Base-by-base conservation (phyloP, 2,113 vertebrate species). In the Pangasianodon gigas region DNA sequence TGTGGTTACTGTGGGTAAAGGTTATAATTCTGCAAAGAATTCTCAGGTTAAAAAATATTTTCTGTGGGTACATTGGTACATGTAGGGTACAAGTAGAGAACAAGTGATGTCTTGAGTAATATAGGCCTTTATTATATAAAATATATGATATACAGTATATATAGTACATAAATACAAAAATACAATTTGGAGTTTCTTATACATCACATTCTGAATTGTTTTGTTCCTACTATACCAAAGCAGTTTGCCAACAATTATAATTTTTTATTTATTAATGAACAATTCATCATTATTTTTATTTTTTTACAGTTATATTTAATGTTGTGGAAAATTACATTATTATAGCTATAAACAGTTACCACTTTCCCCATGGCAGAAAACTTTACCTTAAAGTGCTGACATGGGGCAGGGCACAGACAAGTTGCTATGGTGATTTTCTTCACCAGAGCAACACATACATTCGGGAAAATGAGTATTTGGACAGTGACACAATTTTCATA, bases 1-100 rank as follows among this genome's bases (percentile, higher is more conserved):
- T 48, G 24, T 83, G 44, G 60, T 44, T 51, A 46, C 52, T 67
- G 67, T 85, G 88, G 58, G 46, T 90, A 86, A 90, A 89, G 74
- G 62, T 89, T 86, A 62, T 24, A 58, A 26, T 77, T 67, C 67
- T 52, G 79, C 48, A 82, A 52, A 29, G 1, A 44, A 29, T n/a
- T 44, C 3, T 46, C 3, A 16, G 69, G 44, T 46, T 67, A 46
- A 19, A 32, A 9, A 52, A 21, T 32, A 21, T 32, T n/a, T 29
- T 56, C 80, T 19, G 11, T 54, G 2, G 5, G 29, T 52, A 54
- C 51, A n/a, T 24, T 21, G 11, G 8, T 10, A 58, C 81, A 58
- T 37, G 18, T 56, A 56, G 16, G 1, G 26, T 52, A 52, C 46
- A 52, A 6, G 2, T n/a, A 58, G 46, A 80, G 13, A n/a, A 16